Evolutionary conservation across 2,888 invertebrate genomes (phyloP), one percentile per base, ranked within the genome.

Genomic region (Adelognathus sp.): DNA sequence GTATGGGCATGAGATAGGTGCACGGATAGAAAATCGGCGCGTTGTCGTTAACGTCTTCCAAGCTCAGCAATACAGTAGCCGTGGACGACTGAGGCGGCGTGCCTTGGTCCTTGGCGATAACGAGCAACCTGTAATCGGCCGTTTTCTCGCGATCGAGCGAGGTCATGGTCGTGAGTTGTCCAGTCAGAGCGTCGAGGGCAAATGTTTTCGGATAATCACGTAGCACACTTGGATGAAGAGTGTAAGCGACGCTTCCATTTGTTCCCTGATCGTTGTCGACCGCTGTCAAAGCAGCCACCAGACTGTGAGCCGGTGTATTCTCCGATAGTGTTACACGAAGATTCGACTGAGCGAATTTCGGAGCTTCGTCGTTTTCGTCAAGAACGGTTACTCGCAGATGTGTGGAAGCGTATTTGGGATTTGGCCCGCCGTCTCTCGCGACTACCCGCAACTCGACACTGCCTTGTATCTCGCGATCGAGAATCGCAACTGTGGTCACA

Each of bases 311-410:
- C 66, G 96, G 95, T 6, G 96, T 95, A 89, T 95, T 96, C 92
- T 98, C 98, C 61, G 95, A 94, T 36, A 98, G 89, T 41, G 95
- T 95, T 2, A 97, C 95, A 86, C 96, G 95, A 44, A 97, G 94
- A 83, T 94, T 92, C 36, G 93, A 92, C 88, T 96, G 96, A 0
- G 95, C 94, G 92, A 98, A 98, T 85, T 94, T 93, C 0, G 99
- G 99, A 16, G 96, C 95, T 92, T 98, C 97, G 88, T 98, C 98
- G 91, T 99, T 99, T 92, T 98, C 98, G 92, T 99, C 98, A 79
- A 97, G 92, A 83, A 99, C 96, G 2, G 96, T 97, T 4, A 99
- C 96, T 92, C 97, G 97, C 18, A 99, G 92, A 89, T 96, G 95
- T 0, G 98, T 97, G 85, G 96, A 96, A 1, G 98, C 97, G 94